These are phyloP conservation scores for Sander vitreus DNA, from an alignment of 2,113 vertebrate species.

Conservation along the genomic window DNA sequence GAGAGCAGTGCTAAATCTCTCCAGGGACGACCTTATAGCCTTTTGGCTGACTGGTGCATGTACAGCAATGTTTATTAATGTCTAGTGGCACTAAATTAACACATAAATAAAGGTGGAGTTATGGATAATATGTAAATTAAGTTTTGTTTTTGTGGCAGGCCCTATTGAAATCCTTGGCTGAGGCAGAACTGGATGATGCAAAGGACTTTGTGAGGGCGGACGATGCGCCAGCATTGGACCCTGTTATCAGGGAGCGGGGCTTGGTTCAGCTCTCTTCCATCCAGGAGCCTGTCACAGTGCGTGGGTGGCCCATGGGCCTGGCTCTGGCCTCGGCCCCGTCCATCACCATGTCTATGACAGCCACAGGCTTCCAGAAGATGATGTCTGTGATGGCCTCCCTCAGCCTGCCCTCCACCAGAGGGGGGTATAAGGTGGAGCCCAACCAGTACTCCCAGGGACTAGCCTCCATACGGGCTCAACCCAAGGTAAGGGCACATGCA, in stretches of 20 bases:
- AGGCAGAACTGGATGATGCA: slow-evolving; percentile 88
- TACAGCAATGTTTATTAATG: neutral
- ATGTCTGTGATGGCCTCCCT: slow-evolving; percentile 86
- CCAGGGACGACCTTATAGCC: neutral
- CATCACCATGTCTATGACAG: slow-evolving; percentile 74
- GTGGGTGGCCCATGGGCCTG: slow-evolving; percentile 90
- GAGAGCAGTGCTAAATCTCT: neutral
- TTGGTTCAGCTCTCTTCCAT: slow-evolving; percentile 64
- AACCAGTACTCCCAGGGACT: slow-evolving; percentile 85
- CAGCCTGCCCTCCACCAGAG: slow-evolving; percentile 74
- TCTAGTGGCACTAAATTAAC: neutral
- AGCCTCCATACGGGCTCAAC: slow-evolving; percentile 91
- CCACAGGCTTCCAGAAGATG: slow-evolving; percentile 82
- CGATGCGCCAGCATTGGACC: slow-evolving; percentile 38
- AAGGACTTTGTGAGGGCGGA: slow-evolving; percentile 73
- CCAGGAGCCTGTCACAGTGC: slow-evolving; percentile 75
- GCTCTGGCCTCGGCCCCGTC: slow-evolving; percentile 85
- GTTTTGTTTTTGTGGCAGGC: slow-evolving; percentile 68
- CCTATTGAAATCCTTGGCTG: slow-evolving; percentile 85
- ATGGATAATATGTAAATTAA: neutral
- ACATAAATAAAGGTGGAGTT: neutral
- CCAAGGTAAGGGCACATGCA: slow-evolving; percentile 84
- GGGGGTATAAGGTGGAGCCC: slow-evolving; percentile 75
- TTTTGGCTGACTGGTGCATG: neutral
- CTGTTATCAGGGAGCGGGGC: slow-evolving; percentile 41